Conservation (phyloP, 2,797 vertebrate genomes). For the Sebastes dallii region DNA sequence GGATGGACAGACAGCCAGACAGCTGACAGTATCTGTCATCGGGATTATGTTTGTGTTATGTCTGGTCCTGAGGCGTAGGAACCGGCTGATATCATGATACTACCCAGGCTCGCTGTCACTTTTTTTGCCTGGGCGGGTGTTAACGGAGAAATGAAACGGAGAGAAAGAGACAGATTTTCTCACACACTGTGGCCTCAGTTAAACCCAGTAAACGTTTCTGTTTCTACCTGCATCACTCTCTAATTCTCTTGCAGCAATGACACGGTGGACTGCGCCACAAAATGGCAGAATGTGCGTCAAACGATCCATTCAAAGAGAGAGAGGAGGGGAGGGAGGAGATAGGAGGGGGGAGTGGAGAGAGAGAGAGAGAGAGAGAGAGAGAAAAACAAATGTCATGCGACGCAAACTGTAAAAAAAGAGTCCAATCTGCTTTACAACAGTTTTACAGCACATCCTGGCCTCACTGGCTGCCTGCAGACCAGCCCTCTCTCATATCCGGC, state of each 20-base stretch:
- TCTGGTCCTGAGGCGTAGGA: slow-evolving; percentile 47
- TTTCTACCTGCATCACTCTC: slow-evolving; percentile 15
- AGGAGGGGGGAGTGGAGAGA: neutral
- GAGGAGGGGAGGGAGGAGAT: neutral
- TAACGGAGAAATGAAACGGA: slow-evolving; percentile 1
- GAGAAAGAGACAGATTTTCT: neutral
- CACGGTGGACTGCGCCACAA: slow-evolving; percentile 22
- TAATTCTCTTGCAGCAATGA: neutral
- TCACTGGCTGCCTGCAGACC: slow-evolving; percentile 44
- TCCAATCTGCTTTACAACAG: slow-evolving; percentile 54
- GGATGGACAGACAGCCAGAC: slow-evolving; percentile 35
- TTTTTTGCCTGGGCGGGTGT: slow-evolving; percentile 25
- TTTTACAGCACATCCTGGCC: slow-evolving; percentile 58
- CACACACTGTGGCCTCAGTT: neutral
- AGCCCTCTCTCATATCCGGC: slow-evolving; percentile 32
- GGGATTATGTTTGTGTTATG: slow-evolving; percentile 63
- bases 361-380: neutral
- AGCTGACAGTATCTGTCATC: slow-evolving; percentile 50
- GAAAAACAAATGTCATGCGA: slow-evolving; percentile 49
- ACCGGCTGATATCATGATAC: slow-evolving; percentile 21
- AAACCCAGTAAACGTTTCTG: slow-evolving; percentile 6
- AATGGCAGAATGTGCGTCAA: slow-evolving; percentile 61
- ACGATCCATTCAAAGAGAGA: slow-evolving; percentile 27
- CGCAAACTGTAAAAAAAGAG: slow-evolving; percentile 56
- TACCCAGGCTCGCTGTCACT: neutral